These are phyloP conservation scores for Nymphalis urticae DNA, from an alignment of 2,888 invertebrate genomes.

Conservation along the genomic window DNA sequence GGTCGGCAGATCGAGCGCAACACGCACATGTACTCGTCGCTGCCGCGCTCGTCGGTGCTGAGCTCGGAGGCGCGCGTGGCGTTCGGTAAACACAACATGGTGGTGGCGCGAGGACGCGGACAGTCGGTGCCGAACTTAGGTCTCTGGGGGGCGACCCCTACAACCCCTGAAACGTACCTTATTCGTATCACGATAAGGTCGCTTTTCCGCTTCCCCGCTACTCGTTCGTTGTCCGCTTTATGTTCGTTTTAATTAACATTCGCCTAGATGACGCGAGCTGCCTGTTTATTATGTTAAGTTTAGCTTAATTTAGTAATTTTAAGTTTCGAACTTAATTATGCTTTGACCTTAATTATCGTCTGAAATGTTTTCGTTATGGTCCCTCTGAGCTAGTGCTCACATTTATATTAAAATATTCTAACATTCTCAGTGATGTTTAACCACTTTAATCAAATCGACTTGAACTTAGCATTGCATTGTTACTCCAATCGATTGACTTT, in stretches of 20 bases:
- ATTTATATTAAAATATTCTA: too few species aligned
- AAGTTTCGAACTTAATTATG: slow-evolving; percentile 10
- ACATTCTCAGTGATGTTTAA: too few species aligned
- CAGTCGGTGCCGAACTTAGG: slow-evolving; percentile 96
- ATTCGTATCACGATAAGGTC: slow-evolving; percentile 10
- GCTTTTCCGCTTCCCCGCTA: slow-evolving; percentile 13
- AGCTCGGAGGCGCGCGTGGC: slow-evolving; percentile 84
- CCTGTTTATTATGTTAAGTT: slow-evolving; percentile 20
- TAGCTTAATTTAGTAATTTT: slow-evolving; percentile 9
- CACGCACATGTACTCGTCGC: slow-evolving; percentile 86
- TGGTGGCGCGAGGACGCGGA: slow-evolving; percentile 77
- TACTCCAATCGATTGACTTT: background rate
- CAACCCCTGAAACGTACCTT: slow-evolving; percentile 24
- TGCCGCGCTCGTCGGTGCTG: slow-evolving; percentile 86
- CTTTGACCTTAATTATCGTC: slow-evolving; percentile 7
- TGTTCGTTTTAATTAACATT: slow-evolving; percentile 33
- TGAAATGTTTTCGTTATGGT: background rate
- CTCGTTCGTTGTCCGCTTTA: slow-evolving; percentile 15
- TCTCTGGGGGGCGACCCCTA: slow-evolving; percentile 61
- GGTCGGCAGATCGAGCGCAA: slow-evolving; percentile 88
- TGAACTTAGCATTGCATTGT: background rate
- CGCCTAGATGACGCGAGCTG: slow-evolving; percentile 26
- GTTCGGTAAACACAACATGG: slow-evolving; percentile 86
- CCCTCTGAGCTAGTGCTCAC: background rate
- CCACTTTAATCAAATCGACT: too few species aligned